Conservation (phyloP, 1,140 invertebrate genomes). For the Teleogryllus occipitalis region DNA sequence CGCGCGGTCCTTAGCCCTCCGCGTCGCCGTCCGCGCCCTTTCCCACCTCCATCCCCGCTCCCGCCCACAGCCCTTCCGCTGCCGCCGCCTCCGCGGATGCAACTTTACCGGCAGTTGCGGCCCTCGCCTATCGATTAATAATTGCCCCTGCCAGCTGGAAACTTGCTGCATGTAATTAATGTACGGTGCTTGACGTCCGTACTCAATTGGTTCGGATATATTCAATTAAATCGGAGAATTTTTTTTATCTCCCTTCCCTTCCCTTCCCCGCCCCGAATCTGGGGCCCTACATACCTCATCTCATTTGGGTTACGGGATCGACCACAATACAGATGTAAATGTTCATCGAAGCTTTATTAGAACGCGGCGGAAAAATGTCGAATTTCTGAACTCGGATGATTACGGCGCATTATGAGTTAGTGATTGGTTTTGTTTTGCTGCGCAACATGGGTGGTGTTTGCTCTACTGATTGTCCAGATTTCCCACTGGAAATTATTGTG, state of each 20-base stretch:
- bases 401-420: not conserved
- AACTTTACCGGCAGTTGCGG: not conserved
- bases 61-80: too few relatives aligned
- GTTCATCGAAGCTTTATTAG: not conserved
- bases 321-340: constrained; percentile 5
- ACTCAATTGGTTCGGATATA: constrained; percentile 4
- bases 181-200: not conserved
- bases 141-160: not conserved
- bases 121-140: not conserved
- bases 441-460: not conserved
- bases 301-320: not conserved
- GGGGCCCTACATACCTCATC: not conserved
- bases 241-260: not conserved
- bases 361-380: not conserved
- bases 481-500: not conserved
- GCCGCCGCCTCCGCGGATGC: not conserved
- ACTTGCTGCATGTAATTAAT: constrained; percentile 1
- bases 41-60: too few relatives aligned
- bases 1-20: not conserved
- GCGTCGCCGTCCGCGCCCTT: not conserved
- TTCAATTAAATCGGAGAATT: not conserved
- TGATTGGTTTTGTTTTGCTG: not conserved
- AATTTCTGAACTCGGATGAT: not conserved
- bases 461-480: not conserved
- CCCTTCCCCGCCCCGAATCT: not conserved